A percentile compares a stretch with the other conserved stretches of the same genome.
Evolutionary conservation across 2,113 vertebrate species (phyloP).

Genomic region (Panthera tigris): DNA sequence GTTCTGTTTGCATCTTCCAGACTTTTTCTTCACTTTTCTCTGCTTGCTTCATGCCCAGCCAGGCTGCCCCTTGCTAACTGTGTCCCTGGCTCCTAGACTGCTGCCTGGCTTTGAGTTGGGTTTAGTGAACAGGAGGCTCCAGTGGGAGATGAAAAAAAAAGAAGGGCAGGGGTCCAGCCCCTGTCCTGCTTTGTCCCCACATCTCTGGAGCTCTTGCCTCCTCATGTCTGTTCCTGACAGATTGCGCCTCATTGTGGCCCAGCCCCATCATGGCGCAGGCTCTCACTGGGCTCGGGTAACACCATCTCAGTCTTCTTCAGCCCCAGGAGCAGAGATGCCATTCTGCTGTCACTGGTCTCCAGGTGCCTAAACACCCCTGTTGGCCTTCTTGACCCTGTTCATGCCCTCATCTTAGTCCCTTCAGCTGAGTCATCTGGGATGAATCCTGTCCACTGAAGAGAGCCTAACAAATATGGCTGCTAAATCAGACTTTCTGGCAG

Average conservation of each 20-base stretch:
- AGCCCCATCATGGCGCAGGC: accelerated
- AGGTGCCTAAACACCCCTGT: neutral
- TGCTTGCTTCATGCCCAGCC: neutral
- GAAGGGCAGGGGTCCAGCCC: no score
- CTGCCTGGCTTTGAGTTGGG: neutral
- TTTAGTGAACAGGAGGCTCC: neutral
- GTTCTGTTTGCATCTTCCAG: neutral
- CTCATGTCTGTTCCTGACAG: accelerated
- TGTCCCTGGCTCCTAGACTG: neutral
- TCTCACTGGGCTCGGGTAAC: neutral
- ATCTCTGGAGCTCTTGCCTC: accelerated
- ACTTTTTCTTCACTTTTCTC: neutral
- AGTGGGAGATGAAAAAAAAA: neutral
- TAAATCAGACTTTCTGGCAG: neutral
- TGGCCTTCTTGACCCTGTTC: neutral
- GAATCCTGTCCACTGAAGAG: neutral
- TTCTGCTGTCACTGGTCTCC: neutral
- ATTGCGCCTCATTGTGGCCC: accelerated
- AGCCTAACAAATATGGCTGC: neutral
- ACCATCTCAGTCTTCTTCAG: neutral
- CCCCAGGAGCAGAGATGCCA: accelerated
- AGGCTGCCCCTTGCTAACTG: neutral
- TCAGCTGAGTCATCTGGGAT: neutral
- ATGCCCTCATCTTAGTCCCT: neutral
- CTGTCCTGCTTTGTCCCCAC: neutral